A percentile compares a stretch with the other conserved stretches of the same genome.
phyloP scores from a whole-genome alignment of 2,888 invertebrate species.

The Acanthoscelides obtectus region DNA sequence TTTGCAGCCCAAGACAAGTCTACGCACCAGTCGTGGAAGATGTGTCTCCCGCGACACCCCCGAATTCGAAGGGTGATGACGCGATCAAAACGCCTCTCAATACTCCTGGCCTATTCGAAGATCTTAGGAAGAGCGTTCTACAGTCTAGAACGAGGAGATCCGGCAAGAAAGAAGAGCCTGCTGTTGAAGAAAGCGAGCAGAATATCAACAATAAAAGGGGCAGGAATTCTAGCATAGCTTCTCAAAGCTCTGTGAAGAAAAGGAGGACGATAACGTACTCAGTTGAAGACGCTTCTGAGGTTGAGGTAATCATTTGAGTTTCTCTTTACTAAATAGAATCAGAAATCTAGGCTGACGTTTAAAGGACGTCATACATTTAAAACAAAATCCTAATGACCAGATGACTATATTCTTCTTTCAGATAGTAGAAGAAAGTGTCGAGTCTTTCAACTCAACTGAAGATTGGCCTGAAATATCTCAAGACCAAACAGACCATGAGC shows the following conservation, averaged over 20 bases:
- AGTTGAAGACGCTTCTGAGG: slow-evolving; percentile 7
- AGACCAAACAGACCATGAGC: neutral
- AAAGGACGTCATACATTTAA: too few relatives aligned
- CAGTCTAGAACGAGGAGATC: slow-evolving; percentile 15
- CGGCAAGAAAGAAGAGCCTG: neutral
- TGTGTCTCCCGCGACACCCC: slow-evolving; percentile 23
- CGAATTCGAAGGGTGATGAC: slow-evolving; percentile 10
- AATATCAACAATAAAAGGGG: slow-evolving; percentile 12
- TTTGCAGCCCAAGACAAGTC: slow-evolving; percentile 10
- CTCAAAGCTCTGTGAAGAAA: slow-evolving; percentile 12
- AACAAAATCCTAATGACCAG: too few relatives aligned
- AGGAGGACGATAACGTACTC: slow-evolving; percentile 8
- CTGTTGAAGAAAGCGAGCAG: neutral
- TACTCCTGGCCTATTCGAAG: slow-evolving; percentile 27
- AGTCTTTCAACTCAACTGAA: slow-evolving; percentile 8
- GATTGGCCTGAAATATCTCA: neutral
- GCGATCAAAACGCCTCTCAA: slow-evolving; percentile 28
- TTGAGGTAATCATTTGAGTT: neutral
- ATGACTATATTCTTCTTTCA: slow-evolving; percentile 3
- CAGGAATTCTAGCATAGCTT: slow-evolving; percentile 18
- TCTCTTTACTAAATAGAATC: neutral
- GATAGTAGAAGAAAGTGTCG: slow-evolving; percentile 1
- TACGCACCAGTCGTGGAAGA: slow-evolving; percentile 28
- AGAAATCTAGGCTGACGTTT: too few relatives aligned
- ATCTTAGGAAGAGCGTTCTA: slow-evolving; percentile 23